These are phyloP conservation scores for Abramis brama DNA, from an alignment of 2,113 vertebrate genomes.

Conservation along the genomic window DNA sequence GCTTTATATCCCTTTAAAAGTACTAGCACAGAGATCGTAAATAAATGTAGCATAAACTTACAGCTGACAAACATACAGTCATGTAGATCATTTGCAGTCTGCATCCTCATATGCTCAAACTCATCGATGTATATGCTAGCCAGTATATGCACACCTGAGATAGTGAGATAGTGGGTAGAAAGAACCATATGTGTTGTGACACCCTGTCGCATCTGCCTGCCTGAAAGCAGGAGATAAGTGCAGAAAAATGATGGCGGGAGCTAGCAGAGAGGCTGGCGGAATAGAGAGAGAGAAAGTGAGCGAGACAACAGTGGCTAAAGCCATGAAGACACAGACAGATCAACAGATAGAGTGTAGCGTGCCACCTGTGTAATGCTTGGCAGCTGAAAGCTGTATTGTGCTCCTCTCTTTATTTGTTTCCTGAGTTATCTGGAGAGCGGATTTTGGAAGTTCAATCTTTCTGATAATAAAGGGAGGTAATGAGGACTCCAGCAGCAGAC, in stretches of 20 bases:
- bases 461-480: constrained; percentile 47
- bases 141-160: constrained; percentile 25
- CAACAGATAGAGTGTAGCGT: constrained; percentile 59
- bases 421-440: constrained; percentile 40
- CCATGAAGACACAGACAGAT: constrained; percentile 37
- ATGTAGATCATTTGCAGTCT: constrained; percentile 63
- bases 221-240: constrained; percentile 62
- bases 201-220: constrained; percentile 55
- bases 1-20: background rate
- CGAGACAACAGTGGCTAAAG: constrained; percentile 44
- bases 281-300: constrained; percentile 40
- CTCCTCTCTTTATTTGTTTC: constrained; percentile 45
- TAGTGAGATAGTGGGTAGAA: constrained; percentile 32
- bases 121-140: constrained; percentile 57
- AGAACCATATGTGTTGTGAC: constrained; percentile 54
- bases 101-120: constrained; percentile 49
- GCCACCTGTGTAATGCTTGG: constrained; percentile 50
- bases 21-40: background rate
- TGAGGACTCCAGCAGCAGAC: constrained; percentile 35
- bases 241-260: constrained; percentile 61
- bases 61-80: constrained; percentile 60
- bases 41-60: constrained; percentile 39
- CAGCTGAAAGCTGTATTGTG: constrained; percentile 30
- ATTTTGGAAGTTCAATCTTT: constrained; percentile 42
- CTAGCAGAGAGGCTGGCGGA: constrained; percentile 21